These are phyloP conservation scores for Acrobasis consociella DNA, from an alignment of 2,888 invertebrate species.

Conservation along the genomic window DNA sequence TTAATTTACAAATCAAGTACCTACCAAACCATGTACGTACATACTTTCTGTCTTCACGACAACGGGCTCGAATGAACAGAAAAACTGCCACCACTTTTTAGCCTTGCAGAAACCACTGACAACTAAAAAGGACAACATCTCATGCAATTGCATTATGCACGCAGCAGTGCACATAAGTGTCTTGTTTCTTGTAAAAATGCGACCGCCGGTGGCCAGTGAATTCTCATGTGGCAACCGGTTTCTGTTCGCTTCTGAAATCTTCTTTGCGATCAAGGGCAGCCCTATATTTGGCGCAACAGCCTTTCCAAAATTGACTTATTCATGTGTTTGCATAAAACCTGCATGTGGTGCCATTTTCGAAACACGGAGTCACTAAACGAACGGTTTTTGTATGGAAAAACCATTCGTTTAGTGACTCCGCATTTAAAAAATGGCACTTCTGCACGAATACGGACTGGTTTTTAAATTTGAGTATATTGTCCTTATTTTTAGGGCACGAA, in stretches of 20 bases:
- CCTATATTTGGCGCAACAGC: conserved; percentile 39
- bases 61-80: background rate
- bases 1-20: background rate
- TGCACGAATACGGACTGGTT: no score
- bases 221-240: conserved; percentile 63
- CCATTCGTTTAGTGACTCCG: no score
- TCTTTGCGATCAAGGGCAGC: conserved; percentile 42
- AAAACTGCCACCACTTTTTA: conserved; percentile 12
- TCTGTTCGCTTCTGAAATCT: conserved; percentile 46
- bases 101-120: conserved; percentile 23
- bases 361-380: no score
- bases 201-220: conserved; percentile 49
- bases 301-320: conserved; percentile 13
- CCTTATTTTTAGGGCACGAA: no score
- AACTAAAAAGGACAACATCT: conserved; percentile 31
- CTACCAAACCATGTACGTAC: background rate
- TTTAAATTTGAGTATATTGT: no score
- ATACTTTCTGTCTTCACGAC: background rate
- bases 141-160: conserved; percentile 49
- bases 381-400: no score
- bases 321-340: background rate
- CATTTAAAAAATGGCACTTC: no score
- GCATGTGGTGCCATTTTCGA: no score
- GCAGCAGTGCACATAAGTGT: conserved; percentile 40
- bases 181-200: conserved; percentile 40